Base-by-base conservation (phyloP, 2,113 vertebrate genomes). In the Chloropsis cyanopogon region DNA sequence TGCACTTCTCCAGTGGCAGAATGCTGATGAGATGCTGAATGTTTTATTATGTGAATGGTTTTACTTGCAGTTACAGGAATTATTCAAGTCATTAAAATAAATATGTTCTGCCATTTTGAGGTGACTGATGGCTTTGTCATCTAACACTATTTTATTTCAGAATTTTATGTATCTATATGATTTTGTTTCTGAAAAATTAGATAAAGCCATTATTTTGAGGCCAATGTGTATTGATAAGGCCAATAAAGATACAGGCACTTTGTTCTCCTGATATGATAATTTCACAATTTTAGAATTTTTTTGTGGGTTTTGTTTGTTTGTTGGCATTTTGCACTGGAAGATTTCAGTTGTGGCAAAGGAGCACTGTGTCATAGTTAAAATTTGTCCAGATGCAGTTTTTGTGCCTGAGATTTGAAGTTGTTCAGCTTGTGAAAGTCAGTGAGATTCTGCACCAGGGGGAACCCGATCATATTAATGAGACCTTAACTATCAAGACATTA, bases 131-230 rank as follows among this genome's bases (percentile, higher is more conserved):
- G 90, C 77, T 85, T 94, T 96, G 41, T 68, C 70, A 89, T 86
- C 92, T 76, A 91, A 24, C 12, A 33, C 28, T 47, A 26, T 54
- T 97, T 52, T 73, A 70, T 77, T 86, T 86, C 90, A 94, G 79
- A 92, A 53, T 88, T 81, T 53, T 71, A 12, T 66, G 53, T 77
- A 31, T 81, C 81, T 60, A 22, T 86, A 17, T 79, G 65, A 75
- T 42, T 92, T 95, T 96, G 49, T 90, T 95, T 92, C 88, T 79
- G 81, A 93, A 95, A 92, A 82, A 77, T 14, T 25, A 90, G 63
- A 42, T 61, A 29, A 92, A 86, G 91, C 81, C 81, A 52, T 88
- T 80, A 70, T 54, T 71, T 77, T 80, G 39, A 61, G 35, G 53
- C 35, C 29, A 44, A 5, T 23, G 25, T 81, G 10, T 84, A 35